Evolutionary conservation across 2,888 invertebrate species (phyloP).

Genomic region (Drosophila eohydei): DNA sequence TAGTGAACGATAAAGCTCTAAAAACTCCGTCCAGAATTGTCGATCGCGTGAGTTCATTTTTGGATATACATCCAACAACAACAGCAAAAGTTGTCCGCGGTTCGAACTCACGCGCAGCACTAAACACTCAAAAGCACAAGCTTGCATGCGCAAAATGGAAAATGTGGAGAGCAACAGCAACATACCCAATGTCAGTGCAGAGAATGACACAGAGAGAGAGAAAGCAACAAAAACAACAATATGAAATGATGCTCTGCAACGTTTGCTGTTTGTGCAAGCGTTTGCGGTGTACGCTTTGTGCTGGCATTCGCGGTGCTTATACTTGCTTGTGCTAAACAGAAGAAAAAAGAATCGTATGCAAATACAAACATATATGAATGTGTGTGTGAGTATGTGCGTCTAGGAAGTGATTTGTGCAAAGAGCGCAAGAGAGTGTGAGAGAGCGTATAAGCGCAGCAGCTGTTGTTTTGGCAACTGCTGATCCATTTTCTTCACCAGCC

Average conservation of each 20-base stretch:
- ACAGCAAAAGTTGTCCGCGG: conserved; percentile 25
- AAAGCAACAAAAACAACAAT: neutral
- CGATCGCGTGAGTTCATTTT: conserved; percentile 58
- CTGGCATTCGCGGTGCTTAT: conserved; percentile 23
- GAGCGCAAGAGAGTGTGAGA: neutral
- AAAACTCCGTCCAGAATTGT: conserved; percentile 58
- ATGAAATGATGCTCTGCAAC: conserved; percentile 2
- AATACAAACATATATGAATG: neutral
- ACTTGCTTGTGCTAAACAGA: conserved; percentile 31
- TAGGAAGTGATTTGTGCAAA: conserved; percentile 14
- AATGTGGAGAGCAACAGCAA: conserved; percentile 7
- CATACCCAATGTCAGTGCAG: conserved; percentile 1
- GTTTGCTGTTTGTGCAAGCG: conserved; percentile 43
- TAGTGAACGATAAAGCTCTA: conserved; percentile 58
- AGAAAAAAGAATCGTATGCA: conserved; percentile 3
- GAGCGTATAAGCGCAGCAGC: conserved; percentile 3
- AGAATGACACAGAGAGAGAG: neutral
- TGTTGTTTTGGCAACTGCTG: conserved; percentile 7
- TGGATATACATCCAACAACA: conserved; percentile 1
- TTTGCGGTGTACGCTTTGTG: conserved; percentile 36
- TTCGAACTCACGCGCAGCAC: conserved; percentile 37
- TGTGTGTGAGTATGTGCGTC: neutral
- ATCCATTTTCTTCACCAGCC: neutral
- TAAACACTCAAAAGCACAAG: conserved; percentile 44
- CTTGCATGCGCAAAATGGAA: conserved; percentile 65